Conservation (phyloP, 2,888 invertebrate species). For the Orthosia incerta region DNA sequence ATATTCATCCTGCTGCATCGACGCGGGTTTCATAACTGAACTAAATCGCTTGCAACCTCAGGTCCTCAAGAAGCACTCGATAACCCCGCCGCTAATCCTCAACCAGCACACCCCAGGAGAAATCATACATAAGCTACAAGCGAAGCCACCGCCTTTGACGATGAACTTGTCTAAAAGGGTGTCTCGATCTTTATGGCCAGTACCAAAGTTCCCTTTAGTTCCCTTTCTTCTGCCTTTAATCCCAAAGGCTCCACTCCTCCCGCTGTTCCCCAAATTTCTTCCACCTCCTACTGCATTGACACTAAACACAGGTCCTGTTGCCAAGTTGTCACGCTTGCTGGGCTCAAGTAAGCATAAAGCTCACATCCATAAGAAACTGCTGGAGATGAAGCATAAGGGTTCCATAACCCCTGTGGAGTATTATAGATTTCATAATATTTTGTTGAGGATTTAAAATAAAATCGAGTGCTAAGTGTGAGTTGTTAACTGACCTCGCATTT, state of each 20-base stretch:
- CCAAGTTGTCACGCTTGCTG: not conserved
- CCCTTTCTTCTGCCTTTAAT: slow-evolving; percentile 29
- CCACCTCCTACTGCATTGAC: not conserved
- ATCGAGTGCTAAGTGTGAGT: no score
- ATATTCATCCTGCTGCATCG: slow-evolving; percentile 58
- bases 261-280: slow-evolving; percentile 30
- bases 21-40: slow-evolving; percentile 77
- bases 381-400: slow-evolving; percentile 75
- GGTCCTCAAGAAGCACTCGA: slow-evolving; percentile 71
- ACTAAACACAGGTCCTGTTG: not conserved
- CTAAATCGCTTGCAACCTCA: slow-evolving; percentile 72
- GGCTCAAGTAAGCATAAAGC: not conserved
- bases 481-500: no score
- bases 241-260: slow-evolving; percentile 15
- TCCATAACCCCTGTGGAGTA: slow-evolving; percentile 75
- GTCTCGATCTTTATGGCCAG: slow-evolving; percentile 41
- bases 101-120: slow-evolving; percentile 53
- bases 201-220: slow-evolving; percentile 56
- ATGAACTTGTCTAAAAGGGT: slow-evolving; percentile 15
- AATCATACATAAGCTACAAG: slow-evolving; percentile 14
- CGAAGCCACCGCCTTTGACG: slow-evolving; percentile 1
- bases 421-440: slow-evolving; percentile 75
- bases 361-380: slow-evolving; percentile 66
- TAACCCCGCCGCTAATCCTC: slow-evolving; percentile 76
- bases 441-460: slow-evolving; percentile 39